Evolutionary conservation across 2,113 vertebrate genomes (phyloP).

Genomic region (Cranoglanis bouderius): DNA sequence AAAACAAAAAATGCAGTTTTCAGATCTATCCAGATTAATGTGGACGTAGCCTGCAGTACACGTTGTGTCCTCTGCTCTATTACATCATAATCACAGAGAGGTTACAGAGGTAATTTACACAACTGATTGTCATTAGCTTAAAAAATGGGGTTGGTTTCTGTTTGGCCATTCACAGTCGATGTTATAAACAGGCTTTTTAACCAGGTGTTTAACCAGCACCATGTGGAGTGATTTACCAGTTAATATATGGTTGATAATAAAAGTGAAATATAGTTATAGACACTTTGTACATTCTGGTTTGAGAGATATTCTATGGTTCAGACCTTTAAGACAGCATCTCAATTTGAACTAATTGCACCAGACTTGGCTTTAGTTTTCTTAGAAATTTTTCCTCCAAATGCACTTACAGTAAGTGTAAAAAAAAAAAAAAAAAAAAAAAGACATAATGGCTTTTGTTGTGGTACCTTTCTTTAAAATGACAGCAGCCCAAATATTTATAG

Average conservation of each 20-base stretch:
- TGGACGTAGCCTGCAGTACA: not conserved
- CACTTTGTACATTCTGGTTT: not conserved
- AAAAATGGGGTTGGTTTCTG: not conserved
- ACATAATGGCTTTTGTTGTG: too few species aligned
- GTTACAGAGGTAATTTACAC: not conserved
- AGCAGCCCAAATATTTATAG: not conserved
- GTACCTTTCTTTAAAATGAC: not conserved
- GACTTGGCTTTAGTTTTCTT: not conserved
- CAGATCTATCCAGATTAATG: too few species aligned
- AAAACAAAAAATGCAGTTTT: too few species aligned
- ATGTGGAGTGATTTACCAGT: not conserved
- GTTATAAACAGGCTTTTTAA: too few species aligned
- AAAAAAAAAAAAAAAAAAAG: not conserved
- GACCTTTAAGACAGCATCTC: not conserved
- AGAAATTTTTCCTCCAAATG: not conserved
- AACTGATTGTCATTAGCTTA: slow-evolving; percentile 54
- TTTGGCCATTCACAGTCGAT: not conserved
- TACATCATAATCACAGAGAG: not conserved
- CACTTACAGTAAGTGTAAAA: not conserved
- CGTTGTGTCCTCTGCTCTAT: not conserved
- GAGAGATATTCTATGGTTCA: not conserved
- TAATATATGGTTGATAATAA: not conserved
- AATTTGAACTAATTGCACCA: not conserved
- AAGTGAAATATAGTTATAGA: not conserved
- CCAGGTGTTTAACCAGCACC: not conserved